Base-by-base conservation (phyloP, 2,888 invertebrate species). In the Charanyca ferruginea region DNA sequence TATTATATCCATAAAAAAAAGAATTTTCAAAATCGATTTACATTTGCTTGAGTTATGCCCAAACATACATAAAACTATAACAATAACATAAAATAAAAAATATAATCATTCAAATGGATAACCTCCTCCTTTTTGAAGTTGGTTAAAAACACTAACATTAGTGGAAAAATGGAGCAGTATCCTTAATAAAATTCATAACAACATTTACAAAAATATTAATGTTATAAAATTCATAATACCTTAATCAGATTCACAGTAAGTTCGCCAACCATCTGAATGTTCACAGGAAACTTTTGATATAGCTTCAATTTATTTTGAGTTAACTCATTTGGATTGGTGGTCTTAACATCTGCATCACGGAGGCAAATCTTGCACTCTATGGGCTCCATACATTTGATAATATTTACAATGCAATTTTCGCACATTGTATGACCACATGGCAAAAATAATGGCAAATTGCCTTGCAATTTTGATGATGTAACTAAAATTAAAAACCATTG, bases 401-500 rank as follows among this genome's bases (percentile, higher is more conserved):
- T 86, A 66, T 89, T 91, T 42, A 85, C 90, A 16, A 97, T 86
- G 85, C 98, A 98, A 54, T 92, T 95, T 77, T 97, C 97, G 81
- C 98, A 98, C 81, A 97, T 93, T 3, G 96, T 94, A 87, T 98
- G 98, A 1, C 96, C 96, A 84, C 98, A 98, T 69, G 94, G 83
- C 66, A 97, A 87, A 44, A 97, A 89, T 25, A 97, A 89, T 0
- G 98, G 97, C 42, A 94, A 78, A 66, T 93, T 94, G 5, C 79
- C 79, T 79, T 89, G 89, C 38, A 78, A 44, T 32, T 86, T 79
- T 1, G 86, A 79, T 54, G 87, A 66, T 6, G 81, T 48, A 22
- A 79, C 91, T 92, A 81, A 54, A 83, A 83, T 62, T 5, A 22
- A 58, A 35, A 41, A 7, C 4, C 4, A 48, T 23, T 48, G 22